A percentile compares a stretch with the other conserved stretches of the same genome.
These are phyloP conservation scores for cat (Felis catus) DNA, from an alignment of 2,113 vertebrate genomes.

Conservation along the genomic window DNA sequence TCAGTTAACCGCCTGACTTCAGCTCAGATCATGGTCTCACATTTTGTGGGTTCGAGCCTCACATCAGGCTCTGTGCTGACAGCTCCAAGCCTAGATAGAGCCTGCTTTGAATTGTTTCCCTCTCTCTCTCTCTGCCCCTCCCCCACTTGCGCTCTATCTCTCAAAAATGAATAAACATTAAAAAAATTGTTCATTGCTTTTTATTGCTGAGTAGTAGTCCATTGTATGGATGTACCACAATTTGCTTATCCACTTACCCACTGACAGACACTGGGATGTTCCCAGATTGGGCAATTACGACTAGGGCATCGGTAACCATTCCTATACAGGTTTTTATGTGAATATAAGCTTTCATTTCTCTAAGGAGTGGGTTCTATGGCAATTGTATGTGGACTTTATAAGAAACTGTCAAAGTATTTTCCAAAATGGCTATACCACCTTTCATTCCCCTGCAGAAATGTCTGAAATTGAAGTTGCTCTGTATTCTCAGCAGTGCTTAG, in stretches of 20 bases:
- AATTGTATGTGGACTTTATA: background rate
- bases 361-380: background rate
- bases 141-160: too few relatives aligned
- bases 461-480: background rate
- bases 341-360: background rate
- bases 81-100: too few relatives aligned
- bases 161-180: too few relatives aligned
- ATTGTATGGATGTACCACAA: background rate
- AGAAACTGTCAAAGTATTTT: background rate
- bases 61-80: too few relatives aligned
- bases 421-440: background rate
- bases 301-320: background rate
- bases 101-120: too few relatives aligned
- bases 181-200: background rate
- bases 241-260: background rate
- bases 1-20: too few relatives aligned
- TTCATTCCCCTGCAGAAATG: background rate
- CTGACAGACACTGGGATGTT: background rate
- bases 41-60: too few relatives aligned
- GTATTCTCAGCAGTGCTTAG: background rate
- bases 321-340: background rate
- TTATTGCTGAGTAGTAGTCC: background rate
- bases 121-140: too few relatives aligned
- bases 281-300: background rate
- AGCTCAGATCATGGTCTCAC: too few relatives aligned